Percentiles rank a stretch among this genome's conserved stretches.
These are phyloP conservation scores for Helogale parvula DNA, from an alignment of 2,113 vertebrate genomes.

Conservation along the genomic window DNA sequence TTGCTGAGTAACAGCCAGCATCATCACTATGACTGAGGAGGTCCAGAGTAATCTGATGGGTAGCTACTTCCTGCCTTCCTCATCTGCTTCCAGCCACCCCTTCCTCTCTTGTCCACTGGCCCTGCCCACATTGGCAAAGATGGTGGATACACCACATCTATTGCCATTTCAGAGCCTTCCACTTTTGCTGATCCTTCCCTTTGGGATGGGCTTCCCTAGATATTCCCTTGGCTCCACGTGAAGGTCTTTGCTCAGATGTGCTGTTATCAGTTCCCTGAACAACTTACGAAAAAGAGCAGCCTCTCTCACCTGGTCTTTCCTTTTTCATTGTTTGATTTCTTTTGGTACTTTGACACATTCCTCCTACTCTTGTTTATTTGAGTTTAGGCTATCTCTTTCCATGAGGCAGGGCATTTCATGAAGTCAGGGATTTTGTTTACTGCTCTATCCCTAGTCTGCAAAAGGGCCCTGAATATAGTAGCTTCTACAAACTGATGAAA, in stretches of 20 bases:
- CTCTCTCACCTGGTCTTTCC: neutral
- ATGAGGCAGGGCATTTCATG: neutral
- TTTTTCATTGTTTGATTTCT: neutral
- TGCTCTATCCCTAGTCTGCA: neutral
- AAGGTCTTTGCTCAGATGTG: neutral
- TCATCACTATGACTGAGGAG: neutral
- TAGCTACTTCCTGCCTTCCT: neutral
- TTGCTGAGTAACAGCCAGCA: neutral
- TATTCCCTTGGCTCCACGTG: neutral
- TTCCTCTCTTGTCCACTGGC: neutral
- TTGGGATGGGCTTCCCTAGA: neutral
- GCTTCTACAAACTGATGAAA: neutral
- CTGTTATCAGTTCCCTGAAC: neutral
- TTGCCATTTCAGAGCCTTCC: neutral
- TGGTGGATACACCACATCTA: too few relatives aligned
- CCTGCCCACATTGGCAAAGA: too few relatives aligned
- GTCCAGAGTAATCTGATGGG: too few relatives aligned
- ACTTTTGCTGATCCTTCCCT: too few relatives aligned
- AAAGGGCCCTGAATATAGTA: neutral
- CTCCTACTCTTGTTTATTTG: neutral
- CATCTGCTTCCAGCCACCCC: neutral
- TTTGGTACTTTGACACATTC: neutral
- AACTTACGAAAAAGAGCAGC: neutral
- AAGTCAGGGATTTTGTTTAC: neutral
- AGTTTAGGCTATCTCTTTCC: neutral